A percentile compares a stretch with the other conserved stretches of the same genome.
Conservation (phyloP, 2,888 invertebrate species). For the Hyposoter didymator region DNA sequence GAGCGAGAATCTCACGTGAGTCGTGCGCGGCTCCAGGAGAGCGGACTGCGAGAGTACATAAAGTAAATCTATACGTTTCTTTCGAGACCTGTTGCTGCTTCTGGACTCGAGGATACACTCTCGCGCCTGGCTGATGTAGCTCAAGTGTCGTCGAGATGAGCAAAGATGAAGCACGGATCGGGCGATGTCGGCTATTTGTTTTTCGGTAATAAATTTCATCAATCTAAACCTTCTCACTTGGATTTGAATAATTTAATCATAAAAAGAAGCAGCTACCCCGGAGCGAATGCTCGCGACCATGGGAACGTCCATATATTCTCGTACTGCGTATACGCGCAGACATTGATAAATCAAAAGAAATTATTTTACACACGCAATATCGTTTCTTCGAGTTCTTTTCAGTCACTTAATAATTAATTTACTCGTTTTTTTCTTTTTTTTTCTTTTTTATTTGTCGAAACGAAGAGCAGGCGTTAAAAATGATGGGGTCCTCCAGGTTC, state of each 20-base stretch:
- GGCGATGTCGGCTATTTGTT: slow-evolving; percentile 3
- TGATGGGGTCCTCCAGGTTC: background rate
- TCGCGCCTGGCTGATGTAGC: background rate
- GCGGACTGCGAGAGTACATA: slow-evolving; percentile 26
- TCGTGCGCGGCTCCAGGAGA: background rate
- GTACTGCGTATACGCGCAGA: background rate
- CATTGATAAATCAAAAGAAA: slow-evolving; percentile 1
- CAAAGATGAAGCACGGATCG: slow-evolving; percentile 15
- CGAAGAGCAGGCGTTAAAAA: background rate
- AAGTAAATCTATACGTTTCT: slow-evolving; percentile 28
- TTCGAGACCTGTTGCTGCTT: slow-evolving; percentile 30
- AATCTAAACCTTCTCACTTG: slow-evolving; percentile 6
- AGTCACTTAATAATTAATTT: background rate
- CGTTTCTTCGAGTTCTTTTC: background rate
- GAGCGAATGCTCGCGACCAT: background rate
- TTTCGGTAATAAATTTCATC: slow-evolving; percentile 10
- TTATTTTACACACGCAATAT: slow-evolving; percentile 1
- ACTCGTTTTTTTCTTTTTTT: background rate
- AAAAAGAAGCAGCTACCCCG: slow-evolving; percentile 2
- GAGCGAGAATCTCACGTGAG: slow-evolving; percentile 10
- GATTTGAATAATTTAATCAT: slow-evolving; percentile 26
- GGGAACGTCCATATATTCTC: background rate
- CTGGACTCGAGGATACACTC: slow-evolving; percentile 22
- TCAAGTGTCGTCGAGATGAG: slow-evolving; percentile 15
- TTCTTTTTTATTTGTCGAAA: background rate